Evolutionary conservation across 2,888 invertebrate genomes (phyloP), one percentile per base, ranked within the genome.

Genomic region (Belgica antarctica): DNA sequence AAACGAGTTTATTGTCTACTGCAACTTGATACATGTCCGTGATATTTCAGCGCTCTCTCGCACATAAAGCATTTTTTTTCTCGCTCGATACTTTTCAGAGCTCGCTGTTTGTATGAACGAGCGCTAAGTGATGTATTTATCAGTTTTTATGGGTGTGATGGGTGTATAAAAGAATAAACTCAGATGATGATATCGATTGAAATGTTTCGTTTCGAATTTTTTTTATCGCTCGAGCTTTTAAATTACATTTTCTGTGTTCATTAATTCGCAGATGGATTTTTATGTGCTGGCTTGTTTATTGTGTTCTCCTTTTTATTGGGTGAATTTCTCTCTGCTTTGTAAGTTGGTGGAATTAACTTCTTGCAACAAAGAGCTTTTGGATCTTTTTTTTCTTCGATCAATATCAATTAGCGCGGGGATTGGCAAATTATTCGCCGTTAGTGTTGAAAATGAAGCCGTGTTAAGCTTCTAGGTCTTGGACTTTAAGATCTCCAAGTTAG

Each of bases 1-100:
- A 46, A 63, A 63, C 63, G 63, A 63, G 63, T 63, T 63, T 41
- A 63, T 63, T 63, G 63, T 63, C 63, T 63, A 24, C 41, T 63
- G 63, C 63, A 63, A 63, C 41, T 63, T 63, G 63, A 63, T 63
- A 63, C 63, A 34, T 31, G 36, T 41, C 25, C 25, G 57, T 27
- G 63, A 63, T 57, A 15, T 57, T 62, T 12, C 24, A 17, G 1
- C 17, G 24, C 24, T 24, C 25, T 25, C 61, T 31, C 31, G 31
- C 31, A 31, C 31, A 31, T 31, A 31, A 61, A 27, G n/a, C 61
- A 12, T 12, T 24, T 24, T 61, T 31, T 31, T 4, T 10, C 41
- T 41, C 41, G 12, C 41, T n/a, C n/a, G n/a, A n/a, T n/a, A n/a
- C n/a, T n/a, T n/a, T n/a, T n/a, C n/a, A n/a, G n/a, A n/a, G n/a